Base-by-base conservation (phyloP, 2,888 invertebrate genomes). In the Tipula lateralis region DNA sequence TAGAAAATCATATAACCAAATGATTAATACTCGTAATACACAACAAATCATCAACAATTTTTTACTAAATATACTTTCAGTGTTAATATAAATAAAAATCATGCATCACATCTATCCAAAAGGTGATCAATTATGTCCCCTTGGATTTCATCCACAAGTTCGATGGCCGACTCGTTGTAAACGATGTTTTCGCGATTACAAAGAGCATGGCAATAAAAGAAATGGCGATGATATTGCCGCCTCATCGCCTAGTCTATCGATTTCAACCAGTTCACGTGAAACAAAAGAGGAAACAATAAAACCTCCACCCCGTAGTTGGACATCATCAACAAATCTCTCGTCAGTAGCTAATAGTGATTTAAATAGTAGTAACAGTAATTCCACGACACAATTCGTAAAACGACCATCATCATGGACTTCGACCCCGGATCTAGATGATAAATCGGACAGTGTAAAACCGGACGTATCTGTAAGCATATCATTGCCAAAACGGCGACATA, bases 71-170 rank as follows among this genome's bases (percentile, higher is more conserved):
- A 36, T 36, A 81, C 29, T 82, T 82, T 32, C 82, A 82, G 82
- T 82, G 16, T 30, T 82, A 30, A 19, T 34, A 83, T 83, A 83
- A 19, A 24, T 83, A 83, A n/a, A n/a, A n/a, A 50, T 12, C n/a
- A 90, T 90, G 90, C 90, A 90, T 90, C 90, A 90, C 87, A 88
- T 90, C 87, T 90, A 90, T 88, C 90, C 90, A 89, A 94, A 94
- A 89, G 96, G 96, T 88, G 97, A 97, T 91, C 95, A 96, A 86
- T 91, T 97, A 87, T 97, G 97, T 90, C 97, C 97, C 86, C 91
- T 97, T 89, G 97, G 97, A 83, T 97, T 97, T 91, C 96, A 97
- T 91, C 97, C 97, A 85, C 97, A 97, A 91, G 96, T 97, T 87
- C 93, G 97, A 88, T 97, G 97, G 96, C 97, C 97, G 84, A 97